phyloP scores from a whole-genome alignment of 2,888 invertebrate species.

The Smittia aterrima region DNA sequence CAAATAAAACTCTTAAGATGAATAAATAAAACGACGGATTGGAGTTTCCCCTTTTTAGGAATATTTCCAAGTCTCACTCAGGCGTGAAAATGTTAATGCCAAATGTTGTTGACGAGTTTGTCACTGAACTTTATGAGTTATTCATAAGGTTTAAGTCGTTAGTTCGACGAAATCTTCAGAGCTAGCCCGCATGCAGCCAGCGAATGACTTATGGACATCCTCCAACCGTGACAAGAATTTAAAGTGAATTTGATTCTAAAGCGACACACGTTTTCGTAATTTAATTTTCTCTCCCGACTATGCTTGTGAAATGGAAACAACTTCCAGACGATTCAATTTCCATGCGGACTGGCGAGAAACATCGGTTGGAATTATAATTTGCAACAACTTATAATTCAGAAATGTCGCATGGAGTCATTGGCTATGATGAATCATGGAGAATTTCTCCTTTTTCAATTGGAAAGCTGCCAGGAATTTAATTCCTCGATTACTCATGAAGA shows the following conservation, averaged over 20 bases:
- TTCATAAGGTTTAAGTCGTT: no score
- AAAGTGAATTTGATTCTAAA: background rate
- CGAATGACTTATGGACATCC: background rate
- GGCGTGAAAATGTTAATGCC: background rate
- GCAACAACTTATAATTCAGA: background rate
- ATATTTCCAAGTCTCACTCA: background rate
- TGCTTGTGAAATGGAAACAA: background rate
- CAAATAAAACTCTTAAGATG: background rate
- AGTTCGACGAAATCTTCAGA: no score
- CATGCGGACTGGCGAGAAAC: background rate
- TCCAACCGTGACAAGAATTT: background rate
- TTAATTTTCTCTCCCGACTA: background rate
- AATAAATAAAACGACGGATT: background rate
- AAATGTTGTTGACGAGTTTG: background rate
- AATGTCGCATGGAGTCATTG: background rate
- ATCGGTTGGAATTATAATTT: background rate
- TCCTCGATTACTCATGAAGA: background rate
- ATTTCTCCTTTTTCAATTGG: background rate
- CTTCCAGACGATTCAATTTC: background rate
- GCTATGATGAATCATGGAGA: background rate
- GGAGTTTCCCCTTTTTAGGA: background rate
- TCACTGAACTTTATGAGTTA: no score
- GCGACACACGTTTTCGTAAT: background rate
- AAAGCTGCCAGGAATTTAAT: background rate
- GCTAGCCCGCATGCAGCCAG: background rate